Conservation (phyloP, 2,888 invertebrate genomes). For the Eristalis intricaria region DNA sequence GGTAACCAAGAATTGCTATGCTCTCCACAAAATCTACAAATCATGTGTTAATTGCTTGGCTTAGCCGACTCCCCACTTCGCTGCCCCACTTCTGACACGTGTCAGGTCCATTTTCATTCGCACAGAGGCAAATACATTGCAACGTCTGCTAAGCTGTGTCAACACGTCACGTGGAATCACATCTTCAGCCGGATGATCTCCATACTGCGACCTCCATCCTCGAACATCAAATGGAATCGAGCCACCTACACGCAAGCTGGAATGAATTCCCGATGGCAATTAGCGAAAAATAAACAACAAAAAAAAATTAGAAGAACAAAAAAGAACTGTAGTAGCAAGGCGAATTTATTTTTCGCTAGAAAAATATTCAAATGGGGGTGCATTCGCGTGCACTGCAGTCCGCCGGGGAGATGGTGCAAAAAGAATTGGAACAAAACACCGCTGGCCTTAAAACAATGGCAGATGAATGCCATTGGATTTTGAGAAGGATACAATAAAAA, state of each 20-base stretch:
- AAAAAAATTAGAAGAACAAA: constrained; percentile 14
- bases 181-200: neutral
- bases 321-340: constrained; percentile 28
- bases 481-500: neutral
- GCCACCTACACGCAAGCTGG: constrained; percentile 63
- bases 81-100: neutral
- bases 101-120: neutral
- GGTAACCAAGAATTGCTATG: too few relatives aligned
- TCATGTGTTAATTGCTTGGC: neutral
- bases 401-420: constrained; percentile 16
- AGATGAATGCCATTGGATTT: constrained; percentile 62
- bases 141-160: neutral
- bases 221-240: constrained; percentile 34
- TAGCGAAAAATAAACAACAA: constrained; percentile 61
- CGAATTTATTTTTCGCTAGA: constrained; percentile 60
- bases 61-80: neutral
- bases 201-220: neutral
- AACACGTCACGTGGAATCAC: neutral
- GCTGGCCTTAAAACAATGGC: constrained; percentile 70
- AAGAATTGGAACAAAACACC: constrained; percentile 65
- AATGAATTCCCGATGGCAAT: constrained; percentile 71
- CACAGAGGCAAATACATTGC: neutral
- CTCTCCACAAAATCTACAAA: too few relatives aligned
- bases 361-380: constrained; percentile 61
- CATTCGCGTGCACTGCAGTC: constrained; percentile 17